Conservation (phyloP, 2,797 vertebrate species). For the Sebastes hubbsi region DNA sequence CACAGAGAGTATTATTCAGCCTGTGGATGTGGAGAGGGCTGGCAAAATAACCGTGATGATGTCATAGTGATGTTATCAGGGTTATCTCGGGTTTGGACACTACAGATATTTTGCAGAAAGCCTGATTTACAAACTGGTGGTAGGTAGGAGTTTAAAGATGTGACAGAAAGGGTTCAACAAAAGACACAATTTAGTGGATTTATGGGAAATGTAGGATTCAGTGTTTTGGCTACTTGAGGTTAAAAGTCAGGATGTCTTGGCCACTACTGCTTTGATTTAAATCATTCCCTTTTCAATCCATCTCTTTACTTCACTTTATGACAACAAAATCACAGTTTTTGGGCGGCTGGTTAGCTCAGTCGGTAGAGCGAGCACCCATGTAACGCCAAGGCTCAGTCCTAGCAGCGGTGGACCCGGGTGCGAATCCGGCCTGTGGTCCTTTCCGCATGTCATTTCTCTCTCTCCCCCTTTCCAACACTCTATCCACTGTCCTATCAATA, state of each 20-base stretch:
- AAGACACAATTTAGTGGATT: neutral
- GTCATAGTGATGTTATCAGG: neutral
- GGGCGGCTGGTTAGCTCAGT: no score
- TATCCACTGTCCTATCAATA: no score
- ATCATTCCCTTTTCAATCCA: rapidly evolving
- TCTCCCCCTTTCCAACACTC: no score
- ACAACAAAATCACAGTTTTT: no score
- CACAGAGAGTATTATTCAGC: neutral
- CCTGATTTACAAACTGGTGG: neutral
- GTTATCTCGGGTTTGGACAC: neutral
- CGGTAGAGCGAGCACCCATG: no score
- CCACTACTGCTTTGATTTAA: neutral
- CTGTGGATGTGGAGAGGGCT: neutral
- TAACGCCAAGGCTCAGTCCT: no score
- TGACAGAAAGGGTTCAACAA: neutral
- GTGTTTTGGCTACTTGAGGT: neutral
- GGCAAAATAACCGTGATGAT: neutral
- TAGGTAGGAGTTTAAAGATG: neutral
- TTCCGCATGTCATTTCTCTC: no score
- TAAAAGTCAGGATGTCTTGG: neutral
- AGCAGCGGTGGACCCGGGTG: no score
- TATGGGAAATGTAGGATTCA: neutral
- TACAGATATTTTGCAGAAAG: neutral
- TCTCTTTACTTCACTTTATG: neutral
- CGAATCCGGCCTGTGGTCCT: no score